Percentiles rank a stretch among this genome's conserved stretches.
Evolutionary conservation across 2,888 invertebrate species (phyloP).

Genomic region (Junonia oenone): DNA sequence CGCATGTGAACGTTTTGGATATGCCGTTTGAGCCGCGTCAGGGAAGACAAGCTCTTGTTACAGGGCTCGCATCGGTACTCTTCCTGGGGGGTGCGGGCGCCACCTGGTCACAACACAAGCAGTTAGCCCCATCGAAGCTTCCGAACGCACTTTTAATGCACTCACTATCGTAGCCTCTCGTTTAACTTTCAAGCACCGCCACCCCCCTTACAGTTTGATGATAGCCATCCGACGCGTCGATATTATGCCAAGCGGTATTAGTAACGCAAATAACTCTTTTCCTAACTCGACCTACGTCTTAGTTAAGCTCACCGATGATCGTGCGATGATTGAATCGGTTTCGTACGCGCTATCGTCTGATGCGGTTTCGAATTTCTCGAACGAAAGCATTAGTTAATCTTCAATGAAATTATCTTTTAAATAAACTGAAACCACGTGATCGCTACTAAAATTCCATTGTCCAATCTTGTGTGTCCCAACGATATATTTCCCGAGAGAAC

Average conservation of each 20-base stretch:
- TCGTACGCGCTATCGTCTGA: constrained; percentile 45
- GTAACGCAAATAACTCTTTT: constrained; percentile 49
- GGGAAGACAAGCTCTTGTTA: constrained; percentile 93
- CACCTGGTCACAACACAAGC: constrained; percentile 83
- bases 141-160: constrained; percentile 76
- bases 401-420: constrained; percentile 60
- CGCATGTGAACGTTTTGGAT: constrained; percentile 95
- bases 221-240: constrained; percentile 63
- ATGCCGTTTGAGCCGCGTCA: constrained; percentile 93
- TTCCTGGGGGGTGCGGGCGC: constrained; percentile 88
- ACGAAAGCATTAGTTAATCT: constrained; percentile 63
- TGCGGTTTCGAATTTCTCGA: constrained; percentile 57
- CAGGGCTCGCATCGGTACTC: constrained; percentile 94
- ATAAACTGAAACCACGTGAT: constrained; percentile 65
- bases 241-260: constrained; percentile 67
- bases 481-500: constrained; percentile 66
- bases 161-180: constrained; percentile 74
- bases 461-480: constrained; percentile 60
- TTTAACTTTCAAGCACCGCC: constrained; percentile 67
- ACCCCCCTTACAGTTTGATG: constrained; percentile 66
- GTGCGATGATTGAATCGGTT: constrained; percentile 43
- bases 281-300: constrained; percentile 50
- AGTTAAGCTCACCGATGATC: constrained; percentile 58
- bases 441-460: constrained; percentile 71
- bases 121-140: constrained; percentile 75